Conservation (phyloP, 2,113 vertebrate species). For the Aegotheles bennettii region DNA sequence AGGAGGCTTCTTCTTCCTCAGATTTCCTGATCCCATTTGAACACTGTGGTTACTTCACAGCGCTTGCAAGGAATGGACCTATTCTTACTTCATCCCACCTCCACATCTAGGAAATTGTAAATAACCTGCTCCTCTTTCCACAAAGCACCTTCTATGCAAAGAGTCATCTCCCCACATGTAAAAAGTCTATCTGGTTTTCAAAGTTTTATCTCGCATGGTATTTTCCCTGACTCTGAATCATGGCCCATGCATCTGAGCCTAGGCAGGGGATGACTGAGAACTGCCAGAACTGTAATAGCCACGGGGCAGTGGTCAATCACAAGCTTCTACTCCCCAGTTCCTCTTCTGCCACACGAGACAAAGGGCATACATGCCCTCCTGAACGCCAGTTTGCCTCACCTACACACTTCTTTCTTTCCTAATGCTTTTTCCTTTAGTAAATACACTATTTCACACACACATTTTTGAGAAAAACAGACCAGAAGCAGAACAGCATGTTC, state of each 20-base stretch:
- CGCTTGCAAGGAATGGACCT: not conserved
- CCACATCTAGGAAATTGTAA: not conserved
- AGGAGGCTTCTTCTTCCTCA: not conserved
- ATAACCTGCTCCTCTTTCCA: not conserved
- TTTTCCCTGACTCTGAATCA: constrained; percentile 48
- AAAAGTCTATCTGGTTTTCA: not conserved
- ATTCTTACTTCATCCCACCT: not conserved
- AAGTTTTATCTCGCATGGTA: not conserved
- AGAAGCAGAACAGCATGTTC: not conserved
- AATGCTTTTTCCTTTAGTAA: not conserved
- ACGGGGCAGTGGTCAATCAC: not conserved
- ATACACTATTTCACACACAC: too few relatives aligned
- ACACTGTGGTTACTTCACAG: not conserved
- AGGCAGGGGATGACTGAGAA: not conserved
- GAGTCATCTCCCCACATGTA: accelerated
- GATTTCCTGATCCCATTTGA: not conserved
- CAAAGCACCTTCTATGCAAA: not conserved
- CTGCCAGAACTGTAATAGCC: not conserved
- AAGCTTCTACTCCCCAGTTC: not conserved
- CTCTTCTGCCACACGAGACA: not conserved
- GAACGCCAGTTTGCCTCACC: not conserved
- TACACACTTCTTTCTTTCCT: not conserved
- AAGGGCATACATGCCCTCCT: accelerated
- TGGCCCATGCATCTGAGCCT: accelerated
- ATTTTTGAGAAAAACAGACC: not conserved